Evolutionary conservation across 2,797 vertebrate species (phyloP), one percentile per base, ranked within the genome.

Genomic region (Clarias laeviceps): DNA sequence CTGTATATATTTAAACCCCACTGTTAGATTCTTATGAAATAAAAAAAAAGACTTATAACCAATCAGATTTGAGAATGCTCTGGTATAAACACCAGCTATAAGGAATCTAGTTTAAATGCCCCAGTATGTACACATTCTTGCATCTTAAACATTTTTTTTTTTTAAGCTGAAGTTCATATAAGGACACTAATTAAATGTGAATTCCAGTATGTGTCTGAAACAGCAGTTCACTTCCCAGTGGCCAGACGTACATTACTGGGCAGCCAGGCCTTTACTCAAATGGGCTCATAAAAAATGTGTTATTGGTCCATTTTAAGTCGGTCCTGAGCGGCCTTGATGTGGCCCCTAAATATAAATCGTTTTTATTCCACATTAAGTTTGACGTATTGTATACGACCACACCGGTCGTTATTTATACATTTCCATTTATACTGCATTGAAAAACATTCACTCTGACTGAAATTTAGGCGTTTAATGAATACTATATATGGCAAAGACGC

Each of bases 361-460:
- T 64, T 64, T 80, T 64, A 80, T 45, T 78, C 34, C 57, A 37
- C 56, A 62, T 62, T 62, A 62, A 62, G 77, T 79, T 79, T 79
- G 57, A 62, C 57, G 6, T 40, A 57, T 59, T 24, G 29, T 79
- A 79, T 80, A 64, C 3, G 59, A 45, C 57, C 57, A 80, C 34
- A 80, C 57, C 34, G 18, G 32, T 40, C 14, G 34, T 62, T 80
- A 64, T 62, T 80, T 40, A 40, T 80, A 80, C 1, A 6, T 24
- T 27, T 61, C 9, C 29, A 34, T 45, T 45, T 22, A 34, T n/a
- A 17, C n/a, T 22, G 27, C 22, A 77, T 77, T 57, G n/a, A 57
- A 74, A 54, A 20, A 59, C 74, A 34, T 59, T 77, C 22, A 6
- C 57, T 15, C 76, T 17, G 57, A 40, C 50, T 76, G 27, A 76